Percentiles rank a stretch among this genome's conserved stretches.
Conservation (phyloP, 2,113 vertebrate species). For the Menidia beryllina region DNA sequence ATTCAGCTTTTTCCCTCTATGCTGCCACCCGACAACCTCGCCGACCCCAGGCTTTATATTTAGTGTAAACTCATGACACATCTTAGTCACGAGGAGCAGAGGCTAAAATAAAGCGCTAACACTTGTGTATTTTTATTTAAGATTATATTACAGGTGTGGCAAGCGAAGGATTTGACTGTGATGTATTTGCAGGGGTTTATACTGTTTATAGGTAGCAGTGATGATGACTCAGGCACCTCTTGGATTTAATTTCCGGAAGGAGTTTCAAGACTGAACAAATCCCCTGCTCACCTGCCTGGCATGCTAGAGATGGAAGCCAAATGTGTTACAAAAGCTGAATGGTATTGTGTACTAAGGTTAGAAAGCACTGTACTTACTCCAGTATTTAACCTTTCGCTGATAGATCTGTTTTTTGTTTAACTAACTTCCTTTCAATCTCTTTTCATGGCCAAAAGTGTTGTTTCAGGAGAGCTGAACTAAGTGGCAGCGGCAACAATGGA, state of each 20-base stretch:
- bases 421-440: not conserved
- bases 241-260: constrained; percentile 24
- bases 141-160: constrained; percentile 59
- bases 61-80: constrained; percentile 61
- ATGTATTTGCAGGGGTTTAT: constrained; percentile 34
- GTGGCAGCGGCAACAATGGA: constrained; percentile 12
- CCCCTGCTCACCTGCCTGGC: constrained; percentile 23
- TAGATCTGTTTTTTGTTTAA: not conserved
- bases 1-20: constrained; percentile 18
- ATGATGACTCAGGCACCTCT: constrained; percentile 39
- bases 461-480: not conserved
- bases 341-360: not conserved
- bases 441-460: not conserved
- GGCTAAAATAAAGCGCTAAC: constrained; percentile 57
- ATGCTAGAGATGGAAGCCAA: constrained; percentile 6
- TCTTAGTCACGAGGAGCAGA: constrained; percentile 40
- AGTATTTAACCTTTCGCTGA: not conserved
- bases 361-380: not conserved
- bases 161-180: not conserved
- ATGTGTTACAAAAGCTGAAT: constrained; percentile 16
- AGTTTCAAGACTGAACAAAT: constrained; percentile 50
- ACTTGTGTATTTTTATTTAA: constrained; percentile 67
- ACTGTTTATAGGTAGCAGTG: constrained; percentile 25
- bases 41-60: constrained; percentile 62
- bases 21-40: constrained; percentile 38